Conservation (phyloP, 2,888 invertebrate genomes). For the Trichacis sp. region DNA sequence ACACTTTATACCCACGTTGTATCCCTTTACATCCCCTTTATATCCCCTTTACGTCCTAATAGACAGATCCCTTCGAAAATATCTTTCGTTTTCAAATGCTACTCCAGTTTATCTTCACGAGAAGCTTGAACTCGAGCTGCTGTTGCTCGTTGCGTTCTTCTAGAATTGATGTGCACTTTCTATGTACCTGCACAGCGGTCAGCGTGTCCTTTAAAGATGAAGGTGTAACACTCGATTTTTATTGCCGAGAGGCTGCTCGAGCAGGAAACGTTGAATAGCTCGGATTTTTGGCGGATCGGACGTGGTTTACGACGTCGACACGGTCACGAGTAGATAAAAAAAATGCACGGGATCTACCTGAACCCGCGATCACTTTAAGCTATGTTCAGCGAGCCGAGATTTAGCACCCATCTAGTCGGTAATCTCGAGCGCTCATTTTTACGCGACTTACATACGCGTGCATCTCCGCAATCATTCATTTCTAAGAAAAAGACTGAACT, state of each 20-base stretch:
- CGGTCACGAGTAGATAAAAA: not conserved
- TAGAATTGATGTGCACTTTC: too few species aligned
- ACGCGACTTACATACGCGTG: conserved; percentile 30
- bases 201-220: too few species aligned
- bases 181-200: too few species aligned
- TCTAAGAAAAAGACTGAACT: conserved; percentile 48
- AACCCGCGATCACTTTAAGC: conserved; percentile 31
- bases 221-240: conserved; percentile 1
- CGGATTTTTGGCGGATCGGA: conserved; percentile 18
- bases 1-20: too few species aligned
- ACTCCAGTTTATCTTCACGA: too few species aligned
- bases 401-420: conserved; percentile 23
- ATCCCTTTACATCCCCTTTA: too few species aligned
- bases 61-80: too few species aligned
- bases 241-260: not conserved
- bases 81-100: too few species aligned
- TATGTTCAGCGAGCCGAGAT: conserved; percentile 25
- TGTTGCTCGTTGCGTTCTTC: too few species aligned
- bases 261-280: too few species aligned
- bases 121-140: too few species aligned
- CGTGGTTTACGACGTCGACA: conserved; percentile 15
- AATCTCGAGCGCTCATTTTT: conserved; percentile 10
- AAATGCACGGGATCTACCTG: conserved; percentile 18
- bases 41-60: too few species aligned
- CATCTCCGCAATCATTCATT: conserved; percentile 52